Evolutionary conservation across 2,113 vertebrate species (phyloP), one percentile per base, ranked within the genome.

Genomic region (Chlorodrepanis virens): DNA sequence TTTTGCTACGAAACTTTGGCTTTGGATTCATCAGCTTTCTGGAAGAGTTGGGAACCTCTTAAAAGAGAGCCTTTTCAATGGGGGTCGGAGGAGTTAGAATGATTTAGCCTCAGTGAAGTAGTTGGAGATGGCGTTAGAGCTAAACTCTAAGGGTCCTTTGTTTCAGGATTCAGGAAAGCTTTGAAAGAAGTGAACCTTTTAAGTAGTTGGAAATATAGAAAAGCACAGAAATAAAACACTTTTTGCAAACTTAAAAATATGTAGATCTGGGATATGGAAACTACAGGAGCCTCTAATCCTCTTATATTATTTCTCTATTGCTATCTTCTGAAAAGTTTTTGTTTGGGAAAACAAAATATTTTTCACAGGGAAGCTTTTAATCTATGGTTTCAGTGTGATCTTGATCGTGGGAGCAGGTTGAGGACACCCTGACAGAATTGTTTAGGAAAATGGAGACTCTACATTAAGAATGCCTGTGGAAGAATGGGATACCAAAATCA

Each of bases 11-110:
- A 39, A 79, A 33, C 31, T 69, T 75, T 67, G 25, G 13, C 64
- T 87, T 92, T 83, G 68, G 45, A 64, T 71, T 82, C 21, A 63
- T 52, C 33, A 68, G 24, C 53, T 93, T 86, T 85, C 61, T 47
- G 17, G 23, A 85, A 17, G 60, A 70, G 35, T 27, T 78, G 47
- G 18, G 13, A 33, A 63, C 18, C 47, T 81, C 54, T 40, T 89
- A 37, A 82, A 87, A 78, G 39, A 44, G 31, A 75, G 33, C 29
- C 25, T 33, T 67, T 37, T 59, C 39, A 60, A 11, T 75, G 44
- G 5, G 3, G 4, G 4, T 49, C 0, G 0, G 29, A 27, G 52
- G 33, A 76, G 7, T 14, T 40, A 35, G 15, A 70, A 50, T 63
- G 5, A 39, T 91, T 84, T 75, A 68, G 31, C 31, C 44, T 85